A percentile compares a stretch with the other conserved stretches of the same genome.
Evolutionary conservation across 2,113 vertebrate genomes (phyloP).

Genomic region (Oncorhynchus keta): DNA sequence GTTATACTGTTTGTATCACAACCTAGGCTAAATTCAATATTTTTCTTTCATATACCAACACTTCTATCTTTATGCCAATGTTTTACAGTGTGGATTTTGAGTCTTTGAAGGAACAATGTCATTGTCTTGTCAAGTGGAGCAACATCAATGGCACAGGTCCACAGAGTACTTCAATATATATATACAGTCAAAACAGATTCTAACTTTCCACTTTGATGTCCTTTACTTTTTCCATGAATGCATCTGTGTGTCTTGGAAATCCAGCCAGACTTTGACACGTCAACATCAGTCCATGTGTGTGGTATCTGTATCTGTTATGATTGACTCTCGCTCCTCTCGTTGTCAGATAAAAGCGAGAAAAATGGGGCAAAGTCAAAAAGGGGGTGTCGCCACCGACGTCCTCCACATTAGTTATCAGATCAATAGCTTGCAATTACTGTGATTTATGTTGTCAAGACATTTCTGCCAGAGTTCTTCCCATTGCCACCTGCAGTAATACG

Average conservation of each 20-base stretch:
- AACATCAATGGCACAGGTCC: conserved; percentile 41
- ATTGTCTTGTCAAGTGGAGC: conserved; percentile 56
- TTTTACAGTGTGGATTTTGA: conserved; percentile 37
- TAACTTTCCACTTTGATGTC: conserved; percentile 43
- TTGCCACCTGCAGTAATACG: conserved; percentile 77
- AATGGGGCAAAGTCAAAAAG: conserved; percentile 43
- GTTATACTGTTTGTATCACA: too few relatives aligned
- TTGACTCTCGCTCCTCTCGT: conserved; percentile 41
- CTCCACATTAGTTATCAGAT: conserved; percentile 67
- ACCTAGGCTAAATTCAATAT: conserved; percentile 21
- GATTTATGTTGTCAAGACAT: conserved; percentile 75
- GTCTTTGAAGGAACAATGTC: conserved; percentile 42
- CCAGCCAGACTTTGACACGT: conserved; percentile 24
- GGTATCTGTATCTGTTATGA: conserved; percentile 36
- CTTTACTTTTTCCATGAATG: conserved; percentile 18
- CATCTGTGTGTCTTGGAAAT: conserved; percentile 38
- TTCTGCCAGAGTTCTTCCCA: conserved; percentile 64
- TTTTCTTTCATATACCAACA: conserved; percentile 12
- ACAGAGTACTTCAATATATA: conserved; percentile 47
- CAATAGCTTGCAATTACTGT: conserved; percentile 71
- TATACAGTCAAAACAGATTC: conserved; percentile 44
- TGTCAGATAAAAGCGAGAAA: conserved; percentile 69
- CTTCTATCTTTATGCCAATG: conserved; percentile 43
- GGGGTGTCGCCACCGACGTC: conserved; percentile 49
- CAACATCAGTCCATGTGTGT: background rate